These are phyloP conservation scores for Drosophila flavopinicola DNA, from an alignment of 2,888 invertebrate genomes.

Conservation along the genomic window DNA sequence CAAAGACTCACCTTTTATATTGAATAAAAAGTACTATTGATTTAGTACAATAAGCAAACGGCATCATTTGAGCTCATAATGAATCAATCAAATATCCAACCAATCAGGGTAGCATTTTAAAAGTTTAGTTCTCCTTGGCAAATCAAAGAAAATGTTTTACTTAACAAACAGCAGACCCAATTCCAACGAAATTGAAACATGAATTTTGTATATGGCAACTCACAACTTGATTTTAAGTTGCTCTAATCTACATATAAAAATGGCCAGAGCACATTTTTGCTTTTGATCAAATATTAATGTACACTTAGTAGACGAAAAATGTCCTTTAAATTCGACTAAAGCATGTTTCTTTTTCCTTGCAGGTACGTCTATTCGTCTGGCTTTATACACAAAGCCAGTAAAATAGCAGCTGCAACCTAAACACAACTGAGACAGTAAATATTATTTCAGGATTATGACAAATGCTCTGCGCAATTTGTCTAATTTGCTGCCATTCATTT, in stretches of 20 bases:
- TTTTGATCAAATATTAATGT: neutral
- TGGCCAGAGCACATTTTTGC: neutral
- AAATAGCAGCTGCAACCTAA: constrained; percentile 1
- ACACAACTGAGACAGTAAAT: constrained; percentile 14
- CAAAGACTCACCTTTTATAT: neutral
- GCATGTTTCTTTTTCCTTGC: constrained; percentile 31
- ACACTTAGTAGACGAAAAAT: constrained; percentile 15
- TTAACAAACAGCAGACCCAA: too few species aligned
- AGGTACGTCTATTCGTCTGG: constrained; percentile 30
- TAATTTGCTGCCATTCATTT: constrained; percentile 51
- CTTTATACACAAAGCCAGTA: too few species aligned
- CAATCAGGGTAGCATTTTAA: constrained; percentile 9
- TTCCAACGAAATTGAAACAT: neutral
- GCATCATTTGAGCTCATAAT: constrained; percentile 11
- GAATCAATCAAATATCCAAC: constrained; percentile 8
- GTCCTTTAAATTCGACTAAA: constrained; percentile 19
- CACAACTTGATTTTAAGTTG: neutral
- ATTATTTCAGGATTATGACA: constrained; percentile 57
- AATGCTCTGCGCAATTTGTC: constrained; percentile 62
- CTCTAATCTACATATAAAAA: neutral
- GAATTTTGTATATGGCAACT: neutral
- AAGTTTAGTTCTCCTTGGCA: neutral
- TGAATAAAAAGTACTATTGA: neutral
- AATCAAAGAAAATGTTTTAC: neutral
- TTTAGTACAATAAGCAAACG: constrained; percentile 1